Base-by-base conservation (phyloP, 2,797 vertebrate genomes). In the Dipus sagitta region DNA sequence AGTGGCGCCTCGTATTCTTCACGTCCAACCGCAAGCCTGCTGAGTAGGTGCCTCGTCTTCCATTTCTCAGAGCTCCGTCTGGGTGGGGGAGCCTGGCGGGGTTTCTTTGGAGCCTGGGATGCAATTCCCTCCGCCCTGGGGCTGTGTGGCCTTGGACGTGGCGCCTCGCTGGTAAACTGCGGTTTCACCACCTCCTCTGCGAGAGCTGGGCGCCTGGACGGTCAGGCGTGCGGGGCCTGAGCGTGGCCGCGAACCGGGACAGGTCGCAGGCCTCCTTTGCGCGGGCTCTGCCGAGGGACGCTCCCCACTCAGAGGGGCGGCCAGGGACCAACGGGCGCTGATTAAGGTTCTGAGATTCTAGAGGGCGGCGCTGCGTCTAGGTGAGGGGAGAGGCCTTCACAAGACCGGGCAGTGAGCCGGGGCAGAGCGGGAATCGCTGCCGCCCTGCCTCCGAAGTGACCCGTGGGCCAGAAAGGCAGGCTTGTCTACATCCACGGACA, bases 401-500 rank as follows among this genome's bases (percentile, higher is more conserved):
- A 2, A 26, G 42, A 10, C 4, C 0, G 60, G 38, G 1, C 1
- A 0, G 11, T 23, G 2, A 47, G 4, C 24, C 28, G n/a, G 28
- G 67, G 60, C 14, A 0, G 2, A 8, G 8, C 17, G 30, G 17
- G 28, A 24, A 3, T 86, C 20, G 0, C 72, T 13, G 18, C 28
- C 54, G 2, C 7, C 0, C 2, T 2, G 28, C n/a, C 67, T 34
- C 11, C 38, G 54, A 38, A 0, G 1, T 4, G 0, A 14, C 21
- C 67, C n/a, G 3, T 34, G 28, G 52, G 15, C 54, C 52, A 34
- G n/a, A 38, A 34, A 58, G 52, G 32, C 54, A 13, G 28, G 54
- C 60, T 42, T 58, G 54, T 21, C 54, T 32, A 54, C 20, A 30
- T 34, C 30, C 32, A 30, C 30, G 54, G 54, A 21, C 26, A 74